phyloP scores from a whole-genome alignment of 1,140 invertebrate genomes.

The Hormaphis cornu region DNA sequence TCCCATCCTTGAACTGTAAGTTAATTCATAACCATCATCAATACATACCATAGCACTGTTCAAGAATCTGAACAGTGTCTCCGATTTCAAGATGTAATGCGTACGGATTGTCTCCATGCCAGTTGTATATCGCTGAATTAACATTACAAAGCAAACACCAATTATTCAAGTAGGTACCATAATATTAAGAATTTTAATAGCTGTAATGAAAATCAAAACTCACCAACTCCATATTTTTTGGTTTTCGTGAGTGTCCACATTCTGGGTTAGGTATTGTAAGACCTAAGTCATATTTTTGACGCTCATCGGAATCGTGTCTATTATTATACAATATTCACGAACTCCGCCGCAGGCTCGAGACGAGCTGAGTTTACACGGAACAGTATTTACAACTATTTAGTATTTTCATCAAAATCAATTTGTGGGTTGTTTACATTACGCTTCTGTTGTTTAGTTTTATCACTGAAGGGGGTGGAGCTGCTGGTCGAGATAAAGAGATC shows the following conservation, averaged over 20 bases:
- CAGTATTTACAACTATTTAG: too few species aligned
- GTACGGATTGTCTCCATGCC: conserved; percentile 69
- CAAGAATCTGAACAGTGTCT: conserved; percentile 80
- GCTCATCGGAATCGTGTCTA: background rate
- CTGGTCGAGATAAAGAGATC: too few species aligned
- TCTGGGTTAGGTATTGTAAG: conserved; percentile 33
- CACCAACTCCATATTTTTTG: conserved; percentile 56
- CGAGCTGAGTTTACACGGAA: too few species aligned
- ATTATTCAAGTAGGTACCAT: background rate
- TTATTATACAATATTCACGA: background rate
- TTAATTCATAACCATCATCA: background rate
- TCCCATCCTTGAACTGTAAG: background rate
- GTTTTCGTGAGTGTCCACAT: conserved; percentile 56
- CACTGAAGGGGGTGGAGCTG: conserved; percentile 7
- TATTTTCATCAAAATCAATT: background rate
- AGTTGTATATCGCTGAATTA: conserved; percentile 78
- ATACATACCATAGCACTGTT: conserved; percentile 65
- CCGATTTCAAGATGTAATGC: conserved; percentile 78
- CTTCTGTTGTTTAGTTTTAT: conserved; percentile 13
- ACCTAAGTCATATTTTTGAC: background rate
- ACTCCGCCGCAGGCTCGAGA: background rate
- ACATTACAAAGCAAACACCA: conserved; percentile 36
- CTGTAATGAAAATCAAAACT: conserved; percentile 41
- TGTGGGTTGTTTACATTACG: conserved; percentile 15
- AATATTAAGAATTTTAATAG: background rate